phyloP scores from a whole-genome alignment of 2,888 invertebrate genomes.

The Deilephila porcellus region DNA sequence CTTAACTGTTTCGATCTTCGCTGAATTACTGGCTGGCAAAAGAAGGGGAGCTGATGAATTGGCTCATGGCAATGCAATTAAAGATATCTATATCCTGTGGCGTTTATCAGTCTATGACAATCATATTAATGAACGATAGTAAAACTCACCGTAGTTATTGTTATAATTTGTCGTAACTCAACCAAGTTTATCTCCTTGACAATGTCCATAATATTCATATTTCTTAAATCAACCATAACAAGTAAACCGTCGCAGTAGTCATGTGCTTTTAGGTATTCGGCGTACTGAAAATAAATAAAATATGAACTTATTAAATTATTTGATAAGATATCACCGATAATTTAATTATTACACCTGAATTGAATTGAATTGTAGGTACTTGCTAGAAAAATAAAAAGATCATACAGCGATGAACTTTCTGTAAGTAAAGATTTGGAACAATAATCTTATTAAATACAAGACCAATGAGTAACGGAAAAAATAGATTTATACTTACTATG shows the following conservation, averaged over 20 bases:
- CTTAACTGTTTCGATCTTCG: too few relatives aligned
- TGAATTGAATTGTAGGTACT: too few relatives aligned
- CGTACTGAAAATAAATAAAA: slow-evolving; percentile 37
- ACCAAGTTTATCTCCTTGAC: slow-evolving; percentile 39
- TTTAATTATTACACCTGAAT: background rate
- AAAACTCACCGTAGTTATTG: slow-evolving; percentile 41
- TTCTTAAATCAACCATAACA: slow-evolving; percentile 40
- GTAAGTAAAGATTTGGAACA: background rate
- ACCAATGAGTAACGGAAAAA: background rate
- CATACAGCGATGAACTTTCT: too few relatives aligned
- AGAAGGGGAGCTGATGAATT: too few relatives aligned
- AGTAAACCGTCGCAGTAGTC: slow-evolving; percentile 45
- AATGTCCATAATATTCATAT: slow-evolving; percentile 37
- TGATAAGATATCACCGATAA: background rate
- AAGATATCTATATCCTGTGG: too few relatives aligned
- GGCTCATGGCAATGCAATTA: too few relatives aligned
- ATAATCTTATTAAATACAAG: background rate
- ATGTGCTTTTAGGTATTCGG: slow-evolving; percentile 42
- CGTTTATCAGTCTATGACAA: background rate
- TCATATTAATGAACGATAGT: background rate
- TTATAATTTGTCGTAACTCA: slow-evolving; percentile 39
- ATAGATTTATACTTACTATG: background rate
- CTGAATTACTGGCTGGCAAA: too few relatives aligned
- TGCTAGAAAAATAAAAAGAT: too few relatives aligned
- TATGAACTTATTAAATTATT: background rate